Base-by-base conservation (phyloP, 2,888 invertebrate genomes). In the Spisula solida region DNA sequence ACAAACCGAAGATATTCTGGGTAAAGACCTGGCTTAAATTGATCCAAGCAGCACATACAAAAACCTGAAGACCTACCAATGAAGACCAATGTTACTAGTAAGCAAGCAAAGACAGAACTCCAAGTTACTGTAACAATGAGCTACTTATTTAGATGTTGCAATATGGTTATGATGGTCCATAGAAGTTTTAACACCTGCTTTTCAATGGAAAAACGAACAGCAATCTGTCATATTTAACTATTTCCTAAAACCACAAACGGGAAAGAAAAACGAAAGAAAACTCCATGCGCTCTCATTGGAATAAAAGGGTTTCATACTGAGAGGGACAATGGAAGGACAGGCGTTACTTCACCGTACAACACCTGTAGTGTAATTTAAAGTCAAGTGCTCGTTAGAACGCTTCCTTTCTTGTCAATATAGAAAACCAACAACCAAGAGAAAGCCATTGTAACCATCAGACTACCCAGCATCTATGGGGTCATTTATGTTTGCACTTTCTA, bases 291-390 rank as follows among this genome's bases (percentile, higher is more conserved):
- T 41, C 34, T 31, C 31, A 34, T 75, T 14, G 31, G 34, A 14
- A 75, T 75, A 14, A 34, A 75, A 75, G 34, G 34, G 31, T 18
- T 31, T 41, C 12, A 31, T 14, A 75, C 14, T 14, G 31, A 41
- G 2, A 5, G 34, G 16, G 31, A 75, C 75, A 34, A 75, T 31
- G 25, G 75, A 75, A 12, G 16, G 25, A 12, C 75, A 75, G 75
- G 8, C 34, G 75, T 75, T 75, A 41, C 75, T 75, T 34, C 29
- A 18, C 75, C 0, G 1, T 0, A 14, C 25, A 8, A 75, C 75
- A 75, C 75, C 75, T 75, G 75, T 75, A 75, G 75, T 75, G 25
- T 34, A 75, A 75, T 75, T 66, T 51, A 10, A 75, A 75, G 75
- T 34, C 18, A 12, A 75, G 75, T 31, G 31, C 34, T 31, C 16